Evolutionary conservation across 2,888 invertebrate species (phyloP).

Genomic region (Noctua janthe): DNA sequence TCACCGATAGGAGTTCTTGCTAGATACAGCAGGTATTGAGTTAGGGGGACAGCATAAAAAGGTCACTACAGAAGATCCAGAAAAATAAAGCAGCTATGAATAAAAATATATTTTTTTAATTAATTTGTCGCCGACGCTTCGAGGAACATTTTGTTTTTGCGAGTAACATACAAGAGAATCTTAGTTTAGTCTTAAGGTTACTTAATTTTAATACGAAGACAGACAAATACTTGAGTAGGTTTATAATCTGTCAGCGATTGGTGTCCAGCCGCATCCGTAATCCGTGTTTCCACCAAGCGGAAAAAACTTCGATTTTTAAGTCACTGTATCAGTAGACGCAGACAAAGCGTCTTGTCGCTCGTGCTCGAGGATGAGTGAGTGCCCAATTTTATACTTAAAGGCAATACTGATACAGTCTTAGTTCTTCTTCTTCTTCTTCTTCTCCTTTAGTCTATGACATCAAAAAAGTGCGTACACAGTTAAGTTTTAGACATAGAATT

Average conservation of each 20-base stretch:
- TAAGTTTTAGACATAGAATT: background rate
- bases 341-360: background rate
- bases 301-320: too few species aligned
- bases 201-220: background rate
- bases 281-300: too few species aligned
- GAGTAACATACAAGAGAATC: background rate
- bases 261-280: background rate
- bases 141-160: background rate
- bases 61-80: constrained; percentile 21
- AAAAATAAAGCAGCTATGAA: background rate
- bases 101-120: background rate
- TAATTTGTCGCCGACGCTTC: background rate
- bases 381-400: background rate
- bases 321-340: too few species aligned
- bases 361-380: background rate
- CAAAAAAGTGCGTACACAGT: background rate
- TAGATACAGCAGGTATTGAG: constrained; percentile 79
- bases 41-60: constrained; percentile 59
- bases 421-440: too few species aligned
- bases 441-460: background rate
- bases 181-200: background rate
- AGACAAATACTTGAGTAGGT: background rate
- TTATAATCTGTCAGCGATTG: background rate
- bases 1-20: constrained; percentile 76
- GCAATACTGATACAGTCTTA: background rate